These are phyloP conservation scores for Drosophila fuyamai DNA, from an alignment of 1,140 invertebrate species.

Conservation along the genomic window DNA sequence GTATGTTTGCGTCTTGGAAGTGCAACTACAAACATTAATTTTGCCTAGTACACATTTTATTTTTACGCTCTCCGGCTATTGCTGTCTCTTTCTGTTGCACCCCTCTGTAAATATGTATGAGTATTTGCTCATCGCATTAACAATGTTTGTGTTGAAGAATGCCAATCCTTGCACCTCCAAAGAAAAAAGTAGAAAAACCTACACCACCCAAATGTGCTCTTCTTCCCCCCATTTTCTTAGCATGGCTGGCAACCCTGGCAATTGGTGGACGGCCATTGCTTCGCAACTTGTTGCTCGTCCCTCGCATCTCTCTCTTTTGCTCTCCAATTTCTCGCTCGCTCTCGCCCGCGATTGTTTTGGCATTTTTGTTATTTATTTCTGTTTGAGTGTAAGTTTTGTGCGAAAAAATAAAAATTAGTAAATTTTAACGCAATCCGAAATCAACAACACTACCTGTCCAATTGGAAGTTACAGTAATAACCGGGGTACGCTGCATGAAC, in stretches of 20 bases:
- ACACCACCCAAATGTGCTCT: constrained; percentile 48
- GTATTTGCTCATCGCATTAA: constrained; percentile 33
- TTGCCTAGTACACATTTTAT: constrained; percentile 78
- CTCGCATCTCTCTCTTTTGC: constrained; percentile 36
- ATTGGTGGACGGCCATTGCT: constrained; percentile 73
- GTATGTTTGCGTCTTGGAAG: constrained; percentile 52
- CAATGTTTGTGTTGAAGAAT: constrained; percentile 58
- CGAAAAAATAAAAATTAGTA: constrained; percentile 31
- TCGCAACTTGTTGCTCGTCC: constrained; percentile 77
- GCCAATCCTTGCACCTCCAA: constrained; percentile 22
- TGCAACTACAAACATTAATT: constrained; percentile 67
- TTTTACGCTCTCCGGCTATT: constrained; percentile 42
- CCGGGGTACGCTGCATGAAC: constrained; percentile 38
- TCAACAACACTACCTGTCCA: constrained; percentile 5
- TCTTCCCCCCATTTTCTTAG: constrained; percentile 29
- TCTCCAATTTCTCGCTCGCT: constrained; percentile 27
- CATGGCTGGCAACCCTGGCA: constrained; percentile 69
- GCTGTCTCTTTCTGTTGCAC: constrained; percentile 11
- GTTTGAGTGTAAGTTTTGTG: constrained; percentile 36
- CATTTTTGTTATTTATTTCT: constrained; percentile 58
- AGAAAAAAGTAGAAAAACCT: constrained; percentile 15
- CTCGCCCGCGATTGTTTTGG: constrained; percentile 38
- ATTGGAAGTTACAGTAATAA: constrained; percentile 20
- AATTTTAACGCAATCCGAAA: neutral
- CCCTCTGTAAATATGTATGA: constrained; percentile 24